Conservation (phyloP, 2,888 invertebrate species). For the Spicauda simplicius region DNA sequence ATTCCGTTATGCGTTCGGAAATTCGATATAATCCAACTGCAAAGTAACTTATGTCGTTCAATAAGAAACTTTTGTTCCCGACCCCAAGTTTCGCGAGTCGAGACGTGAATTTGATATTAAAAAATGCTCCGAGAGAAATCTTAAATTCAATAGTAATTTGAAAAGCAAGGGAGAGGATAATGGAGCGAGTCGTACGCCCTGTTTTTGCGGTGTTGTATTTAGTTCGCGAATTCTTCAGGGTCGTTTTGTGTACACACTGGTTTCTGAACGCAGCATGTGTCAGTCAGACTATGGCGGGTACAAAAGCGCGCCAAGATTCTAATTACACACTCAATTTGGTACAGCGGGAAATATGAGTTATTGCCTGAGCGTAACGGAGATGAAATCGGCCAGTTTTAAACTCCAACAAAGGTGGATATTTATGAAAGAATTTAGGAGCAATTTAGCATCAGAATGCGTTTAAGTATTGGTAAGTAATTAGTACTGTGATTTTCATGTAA, state of each 20-base stretch:
- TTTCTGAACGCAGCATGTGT: slow-evolving; percentile 77
- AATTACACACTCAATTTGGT: slow-evolving; percentile 84
- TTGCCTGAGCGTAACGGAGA: slow-evolving; percentile 72
- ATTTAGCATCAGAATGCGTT: slow-evolving; percentile 66
- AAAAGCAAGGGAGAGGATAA: slow-evolving; percentile 75
- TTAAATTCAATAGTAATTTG: slow-evolving; percentile 83
- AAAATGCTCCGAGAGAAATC: slow-evolving; percentile 77
- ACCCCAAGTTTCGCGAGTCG: slow-evolving; percentile 58
- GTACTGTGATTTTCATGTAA: slow-evolving; percentile 61
- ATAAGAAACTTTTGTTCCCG: slow-evolving; percentile 57
- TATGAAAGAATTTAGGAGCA: slow-evolving; percentile 54
- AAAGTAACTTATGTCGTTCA: slow-evolving; percentile 48
- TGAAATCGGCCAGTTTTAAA: slow-evolving; percentile 74
- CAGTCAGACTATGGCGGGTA: slow-evolving; percentile 61
- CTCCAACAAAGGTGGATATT: slow-evolving; percentile 60
- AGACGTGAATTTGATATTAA: slow-evolving; percentile 76
- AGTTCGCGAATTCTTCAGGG: slow-evolving; percentile 77
- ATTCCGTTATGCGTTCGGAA: slow-evolving; percentile 58
- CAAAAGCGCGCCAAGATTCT: slow-evolving; percentile 72
- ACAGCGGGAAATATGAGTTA: slow-evolving; percentile 78
- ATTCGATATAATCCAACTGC: slow-evolving; percentile 51
- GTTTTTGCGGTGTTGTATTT: slow-evolving; percentile 82
- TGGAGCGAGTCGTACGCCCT: slow-evolving; percentile 69
- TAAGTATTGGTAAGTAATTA: slow-evolving; percentile 65
- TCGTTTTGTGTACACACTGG: slow-evolving; percentile 78